Evolutionary conservation across 2,797 vertebrate species (phyloP), one percentile per base, ranked within the genome.

Genomic region (Siniperca scherzeri): DNA sequence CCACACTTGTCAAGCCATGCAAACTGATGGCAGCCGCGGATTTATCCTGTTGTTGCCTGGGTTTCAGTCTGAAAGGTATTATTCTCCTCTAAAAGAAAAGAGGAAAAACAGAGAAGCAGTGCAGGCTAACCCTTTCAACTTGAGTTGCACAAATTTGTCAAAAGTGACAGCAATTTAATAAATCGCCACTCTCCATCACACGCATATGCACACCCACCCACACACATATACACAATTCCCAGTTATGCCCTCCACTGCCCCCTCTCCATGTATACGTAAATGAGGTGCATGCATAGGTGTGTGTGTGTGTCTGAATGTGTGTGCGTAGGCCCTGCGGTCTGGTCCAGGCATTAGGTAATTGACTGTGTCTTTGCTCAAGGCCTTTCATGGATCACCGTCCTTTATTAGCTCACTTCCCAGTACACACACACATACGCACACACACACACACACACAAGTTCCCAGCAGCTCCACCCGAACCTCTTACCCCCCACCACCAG

Each of bases 301-400:
- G 81, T 81, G 72, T 70, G 87, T 70, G 88, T 88, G 90, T 90
- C 91, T 79, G 84, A 90, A 77, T 88, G 90, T 90, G 92, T 91
- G 89, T 84, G 86, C 70, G 74, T 89, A 88, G 91, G 90, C 93
- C 93, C 92, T 90, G 91, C 92, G 92, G 92, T 94, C 93, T 92
- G 92, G 94, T 94, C 94, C 92, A 95, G 92, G 93, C 95, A 96
- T 96, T 96, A 96, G 95, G 94, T 96, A 96, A 96, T 96, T 96
- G 96, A 96, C 94, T 96, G 95, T 96, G 94, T 95, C 95, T 96
- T 95, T 96, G 94, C 94, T 95, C 94, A 96, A 96, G 95, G 95
- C 95, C 95, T 95, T 96, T 96, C 95, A 96, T 96, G 96, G 96
- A 96, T 96, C 95, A 96, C 94, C 94, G 93, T 96, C 94, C 94